Evolutionary conservation across 2,888 invertebrate species (phyloP).

Genomic region (Prosapia bicincta): DNA sequence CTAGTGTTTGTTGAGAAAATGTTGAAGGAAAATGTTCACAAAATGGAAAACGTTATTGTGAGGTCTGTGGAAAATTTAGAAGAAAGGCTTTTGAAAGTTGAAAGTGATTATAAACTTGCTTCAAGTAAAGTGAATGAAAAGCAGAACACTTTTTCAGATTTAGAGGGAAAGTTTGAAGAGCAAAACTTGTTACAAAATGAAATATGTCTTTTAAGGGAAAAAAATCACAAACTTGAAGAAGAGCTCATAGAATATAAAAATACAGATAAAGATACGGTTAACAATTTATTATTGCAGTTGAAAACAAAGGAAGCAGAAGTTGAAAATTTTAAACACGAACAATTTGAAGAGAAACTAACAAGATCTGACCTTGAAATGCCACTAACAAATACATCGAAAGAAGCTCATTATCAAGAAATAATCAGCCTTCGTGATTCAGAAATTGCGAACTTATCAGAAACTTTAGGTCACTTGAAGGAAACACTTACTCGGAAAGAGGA

Average conservation of each 20-base stretch:
- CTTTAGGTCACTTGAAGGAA: conserved; percentile 31
- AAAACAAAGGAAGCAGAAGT: neutral
- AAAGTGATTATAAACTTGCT: neutral
- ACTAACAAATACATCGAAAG: neutral
- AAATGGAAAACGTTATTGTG: neutral
- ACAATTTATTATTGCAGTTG: neutral
- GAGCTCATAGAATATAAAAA: neutral
- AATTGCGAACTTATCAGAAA: conserved; percentile 17
- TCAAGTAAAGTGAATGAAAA: neutral
- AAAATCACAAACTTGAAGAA: neutral
- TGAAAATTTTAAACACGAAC: neutral
- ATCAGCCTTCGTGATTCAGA: conserved; percentile 16
- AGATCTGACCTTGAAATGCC: neutral
- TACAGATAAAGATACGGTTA: neutral
- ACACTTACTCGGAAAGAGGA: conserved; percentile 31
- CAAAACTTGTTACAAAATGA: neutral
- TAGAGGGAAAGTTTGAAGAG: conserved; percentile 10
- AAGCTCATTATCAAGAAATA: neutral
- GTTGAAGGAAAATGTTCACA: conserved; percentile 4
- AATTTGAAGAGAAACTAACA: neutral
- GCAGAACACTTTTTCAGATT: neutral
- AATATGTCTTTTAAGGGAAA: neutral
- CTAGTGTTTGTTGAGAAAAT: neutral
- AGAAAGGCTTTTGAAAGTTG: neutral
- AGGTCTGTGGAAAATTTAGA: neutral